A percentile compares a stretch with the other conserved stretches of the same genome.
phyloP scores from a whole-genome alignment of 2,797 vertebrate species.

The Hydrocynus forskahlii region DNA sequence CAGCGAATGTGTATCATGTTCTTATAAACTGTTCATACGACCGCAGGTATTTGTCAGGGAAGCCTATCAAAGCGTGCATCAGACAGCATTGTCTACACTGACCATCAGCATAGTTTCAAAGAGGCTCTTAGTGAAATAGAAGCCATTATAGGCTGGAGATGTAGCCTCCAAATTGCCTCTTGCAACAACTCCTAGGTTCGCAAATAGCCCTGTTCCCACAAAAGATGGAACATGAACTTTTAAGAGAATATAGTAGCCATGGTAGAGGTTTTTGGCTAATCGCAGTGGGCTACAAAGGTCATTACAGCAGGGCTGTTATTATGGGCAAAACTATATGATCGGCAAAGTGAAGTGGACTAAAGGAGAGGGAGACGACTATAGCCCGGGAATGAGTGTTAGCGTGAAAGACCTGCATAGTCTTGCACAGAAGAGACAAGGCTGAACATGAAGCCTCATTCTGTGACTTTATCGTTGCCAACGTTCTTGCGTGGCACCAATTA shows the following conservation, averaged over 20 bases:
- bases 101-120: conserved; percentile 39
- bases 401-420: background rate
- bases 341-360: background rate
- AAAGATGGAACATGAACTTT: background rate
- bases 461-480: conserved; percentile 18
- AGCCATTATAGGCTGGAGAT: conserved; percentile 35
- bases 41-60: conserved; percentile 32
- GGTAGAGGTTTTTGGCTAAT: background rate
- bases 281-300: background rate
- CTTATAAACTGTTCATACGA: conserved; percentile 46
- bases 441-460: background rate
- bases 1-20: background rate
- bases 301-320: background rate
- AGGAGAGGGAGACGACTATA: conserved; percentile 11
- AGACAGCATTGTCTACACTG: conserved; percentile 11
- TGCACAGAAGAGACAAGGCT: background rate
- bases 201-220: conserved; percentile 13
- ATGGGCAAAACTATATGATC: too few species aligned
- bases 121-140: conserved; percentile 12
- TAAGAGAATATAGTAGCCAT: background rate
- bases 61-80: conserved; percentile 21
- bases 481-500: conserved; percentile 45
- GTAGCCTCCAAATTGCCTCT: conserved; percentile 28
- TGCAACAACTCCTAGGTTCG: conserved; percentile 11
- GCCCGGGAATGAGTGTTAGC: too few species aligned